Evolutionary conservation across 1,140 invertebrate species (phyloP), one percentile per base, ranked within the genome.

Genomic region (Drosophila nigromelanica): DNA sequence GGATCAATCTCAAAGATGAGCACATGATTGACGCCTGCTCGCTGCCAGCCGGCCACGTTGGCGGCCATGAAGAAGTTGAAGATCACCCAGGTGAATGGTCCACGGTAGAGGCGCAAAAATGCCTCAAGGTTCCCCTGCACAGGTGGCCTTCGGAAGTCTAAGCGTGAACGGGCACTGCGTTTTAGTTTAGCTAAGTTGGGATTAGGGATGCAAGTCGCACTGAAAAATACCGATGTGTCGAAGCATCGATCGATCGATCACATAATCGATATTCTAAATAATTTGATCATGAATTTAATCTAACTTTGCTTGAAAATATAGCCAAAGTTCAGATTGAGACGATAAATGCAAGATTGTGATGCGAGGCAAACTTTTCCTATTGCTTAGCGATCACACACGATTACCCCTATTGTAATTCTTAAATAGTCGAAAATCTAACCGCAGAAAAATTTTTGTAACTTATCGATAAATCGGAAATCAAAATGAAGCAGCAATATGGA

Each of bases 1-100:
- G 96, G 96, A 91, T 96, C 95, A 12, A 97, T 93, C 91, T 97
- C 96, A 78, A 96, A 96, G 61, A 96, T 96, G 0, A 96, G 93
- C 4, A 97, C 95, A 90, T 96, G 96, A 91, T 96, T 96, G 14
- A 96, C 95, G 35, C 96, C 96, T 6, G 95, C 94, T 21, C 93
- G 93, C 72, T 95, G 93, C 95, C 95, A 97, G 42, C 95, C 95
- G 74, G 95, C 95, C 27, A 93, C 95, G 91, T 97, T 97, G 59
- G 96, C 92, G 12, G 96, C 96, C 76, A 96, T 94, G 2, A 95
- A 92, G 76, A 95, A 95, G n/a, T 96, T 92, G 77, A 94, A 95
- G 37, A 96, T 89, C 43, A 95, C 94, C 48, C 96, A 92, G 12
- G 95, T 93, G 64, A 96, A 93, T 10, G 95, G 94, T 0, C 94